Evolutionary conservation across 2,888 invertebrate genomes (phyloP).

Genomic region (Stegana nigrithorax): DNA sequence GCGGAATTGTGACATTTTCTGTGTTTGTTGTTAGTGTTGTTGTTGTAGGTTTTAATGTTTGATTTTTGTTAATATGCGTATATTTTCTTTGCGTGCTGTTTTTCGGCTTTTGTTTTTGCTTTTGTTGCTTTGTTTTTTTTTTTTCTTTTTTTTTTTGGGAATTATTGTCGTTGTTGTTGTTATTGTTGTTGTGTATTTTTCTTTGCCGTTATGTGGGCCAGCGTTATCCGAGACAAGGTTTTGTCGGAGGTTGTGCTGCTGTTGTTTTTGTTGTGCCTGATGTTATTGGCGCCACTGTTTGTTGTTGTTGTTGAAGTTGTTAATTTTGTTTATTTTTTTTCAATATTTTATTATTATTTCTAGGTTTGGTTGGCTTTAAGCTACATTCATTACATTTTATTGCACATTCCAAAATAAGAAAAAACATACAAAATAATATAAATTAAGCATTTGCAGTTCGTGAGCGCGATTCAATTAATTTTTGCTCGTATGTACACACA

Average conservation of each 20-base stretch:
- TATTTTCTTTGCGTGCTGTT: background rate
- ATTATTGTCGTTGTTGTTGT: background rate
- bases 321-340: slow-evolving; percentile 12
- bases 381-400: too few relatives aligned
- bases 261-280: too few relatives aligned
- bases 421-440: background rate
- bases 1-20: slow-evolving; percentile 64
- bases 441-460: too few relatives aligned
- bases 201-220: slow-evolving; percentile 36
- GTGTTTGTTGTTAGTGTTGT: slow-evolving; percentile 2
- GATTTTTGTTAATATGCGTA: too few relatives aligned
- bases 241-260: background rate
- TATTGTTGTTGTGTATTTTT: background rate
- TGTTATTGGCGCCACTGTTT: too few relatives aligned
- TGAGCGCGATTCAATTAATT: too few relatives aligned
- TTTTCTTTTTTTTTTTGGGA: background rate
- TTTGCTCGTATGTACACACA: too few relatives aligned
- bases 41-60: background rate
- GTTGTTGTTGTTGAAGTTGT: slow-evolving; percentile 2
- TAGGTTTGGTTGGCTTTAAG: too few relatives aligned
- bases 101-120: background rate
- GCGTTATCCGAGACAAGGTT: slow-evolving; percentile 29
- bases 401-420: too few relatives aligned
- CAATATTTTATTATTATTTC: slow-evolving; percentile 4
- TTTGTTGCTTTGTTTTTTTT: background rate